These are phyloP conservation scores for Cydia splendana DNA, from an alignment of 1,140 invertebrate species.

Conservation along the genomic window DNA sequence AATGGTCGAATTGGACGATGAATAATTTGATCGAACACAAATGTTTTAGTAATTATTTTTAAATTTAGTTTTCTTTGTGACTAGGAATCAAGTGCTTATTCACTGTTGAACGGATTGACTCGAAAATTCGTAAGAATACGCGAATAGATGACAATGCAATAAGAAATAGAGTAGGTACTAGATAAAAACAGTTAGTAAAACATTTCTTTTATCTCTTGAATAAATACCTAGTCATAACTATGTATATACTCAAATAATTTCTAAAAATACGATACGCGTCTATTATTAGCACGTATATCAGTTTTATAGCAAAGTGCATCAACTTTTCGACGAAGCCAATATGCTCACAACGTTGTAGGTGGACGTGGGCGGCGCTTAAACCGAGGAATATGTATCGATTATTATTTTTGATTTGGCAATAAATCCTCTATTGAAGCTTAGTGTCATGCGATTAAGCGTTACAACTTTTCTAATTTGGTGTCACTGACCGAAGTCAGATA, in stretches of 20 bases:
- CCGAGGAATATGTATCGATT: neutral
- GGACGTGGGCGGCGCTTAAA: neutral
- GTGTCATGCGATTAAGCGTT: neutral
- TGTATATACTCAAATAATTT: too few species aligned
- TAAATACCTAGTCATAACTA: too few species aligned
- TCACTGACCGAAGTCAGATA: too few species aligned
- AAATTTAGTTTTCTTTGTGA: too few species aligned
- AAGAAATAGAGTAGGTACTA: too few species aligned
- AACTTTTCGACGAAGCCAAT: neutral
- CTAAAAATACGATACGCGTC: too few species aligned
- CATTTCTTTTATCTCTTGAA: too few species aligned
- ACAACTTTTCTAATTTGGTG: neutral
- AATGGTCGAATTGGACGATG: neutral
- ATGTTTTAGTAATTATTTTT: neutral
- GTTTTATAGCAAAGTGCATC: neutral
- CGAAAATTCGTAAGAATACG: too few species aligned
- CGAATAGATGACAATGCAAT: too few species aligned
- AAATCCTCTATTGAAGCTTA: neutral
- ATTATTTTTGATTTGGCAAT: constrained; percentile 3
- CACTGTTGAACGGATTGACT: too few species aligned
- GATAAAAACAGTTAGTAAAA: too few species aligned
- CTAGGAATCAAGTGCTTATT: too few species aligned
- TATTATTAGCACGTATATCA: neutral
- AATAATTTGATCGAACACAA: neutral
- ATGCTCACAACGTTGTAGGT: neutral